Percentiles rank a stretch among this genome's conserved stretches.
Conservation (phyloP, 2,888 invertebrate species). For the Noctua pronuba region DNA sequence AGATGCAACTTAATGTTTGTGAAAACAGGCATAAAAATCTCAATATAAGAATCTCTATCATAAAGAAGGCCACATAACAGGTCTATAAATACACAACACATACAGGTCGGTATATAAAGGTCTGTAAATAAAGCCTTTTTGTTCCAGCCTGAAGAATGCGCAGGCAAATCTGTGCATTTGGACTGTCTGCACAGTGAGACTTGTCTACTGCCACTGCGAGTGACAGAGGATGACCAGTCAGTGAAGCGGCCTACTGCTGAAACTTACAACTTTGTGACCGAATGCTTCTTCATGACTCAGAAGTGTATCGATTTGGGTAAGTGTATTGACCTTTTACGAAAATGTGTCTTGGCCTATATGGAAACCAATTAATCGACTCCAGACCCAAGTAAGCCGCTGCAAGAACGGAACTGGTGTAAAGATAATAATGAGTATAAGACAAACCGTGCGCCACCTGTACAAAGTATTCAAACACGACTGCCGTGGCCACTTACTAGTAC, state of each 20-base stretch:
- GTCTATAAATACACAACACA: not conserved
- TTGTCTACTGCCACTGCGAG: constrained; percentile 93
- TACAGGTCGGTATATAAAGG: too few species aligned
- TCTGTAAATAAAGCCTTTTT: constrained; percentile 10
- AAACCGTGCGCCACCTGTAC: not conserved
- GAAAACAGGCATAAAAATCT: not conserved
- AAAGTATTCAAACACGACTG: not conserved
- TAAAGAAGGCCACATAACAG: not conserved
- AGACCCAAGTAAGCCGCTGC: not conserved
- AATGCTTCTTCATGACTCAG: constrained; percentile 97
- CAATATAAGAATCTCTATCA: not conserved
- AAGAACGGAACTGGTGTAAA: not conserved
- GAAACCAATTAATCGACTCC: not conserved
- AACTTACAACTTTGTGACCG: constrained; percentile 95
- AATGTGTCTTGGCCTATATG: not conserved
- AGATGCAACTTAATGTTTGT: not conserved
- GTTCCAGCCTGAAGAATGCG: constrained; percentile 90
- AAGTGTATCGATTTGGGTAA: constrained; percentile 94
- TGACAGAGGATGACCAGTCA: constrained; percentile 87
- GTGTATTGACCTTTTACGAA: constrained; percentile 65
- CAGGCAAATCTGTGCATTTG: constrained; percentile 92
- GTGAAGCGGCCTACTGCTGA: constrained; percentile 89
- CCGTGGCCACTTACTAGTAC: not conserved
- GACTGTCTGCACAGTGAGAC: constrained; percentile 94
- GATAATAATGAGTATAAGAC: not conserved